Conservation (phyloP, 30 jellyfish, hydroid and myxozoan species). For the Aurelia aurita region DNA sequence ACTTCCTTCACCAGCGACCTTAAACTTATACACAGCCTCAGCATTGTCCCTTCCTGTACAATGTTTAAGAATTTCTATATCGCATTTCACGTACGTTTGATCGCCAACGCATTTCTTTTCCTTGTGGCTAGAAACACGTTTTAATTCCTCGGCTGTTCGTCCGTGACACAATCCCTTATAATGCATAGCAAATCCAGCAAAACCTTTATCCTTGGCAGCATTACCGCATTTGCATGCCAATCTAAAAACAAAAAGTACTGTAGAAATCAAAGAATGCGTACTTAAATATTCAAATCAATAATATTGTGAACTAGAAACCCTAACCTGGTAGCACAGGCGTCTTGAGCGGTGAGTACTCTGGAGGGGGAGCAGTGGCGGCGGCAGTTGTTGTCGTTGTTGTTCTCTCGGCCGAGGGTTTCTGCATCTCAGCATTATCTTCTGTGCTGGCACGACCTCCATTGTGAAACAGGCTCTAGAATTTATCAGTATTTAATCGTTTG, state of each 20-base stretch:
- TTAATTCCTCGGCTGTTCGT: not conserved
- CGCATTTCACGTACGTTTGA: conserved; percentile 1
- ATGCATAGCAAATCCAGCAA: conserved; percentile 42
- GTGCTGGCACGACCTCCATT: no score
- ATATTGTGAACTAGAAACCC: no score
- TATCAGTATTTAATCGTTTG: no score
- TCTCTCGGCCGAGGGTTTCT: no score
- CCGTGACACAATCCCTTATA: conserved; percentile 55
- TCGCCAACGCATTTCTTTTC: conserved; percentile 22
- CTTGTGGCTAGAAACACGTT: not conserved
- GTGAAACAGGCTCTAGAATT: no score
- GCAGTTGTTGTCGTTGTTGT: no score
- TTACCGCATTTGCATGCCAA: conserved; percentile 59
- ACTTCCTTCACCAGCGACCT: not conserved
- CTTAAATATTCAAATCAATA: no score
- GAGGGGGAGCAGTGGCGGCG: no score
- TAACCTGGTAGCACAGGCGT: no score
- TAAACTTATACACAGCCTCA: conserved; percentile 34
- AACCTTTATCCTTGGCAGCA: conserved; percentile 20
- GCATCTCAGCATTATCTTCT: no score
- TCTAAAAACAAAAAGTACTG: not conserved
- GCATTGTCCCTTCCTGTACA: conserved; percentile 42
- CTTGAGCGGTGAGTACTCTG: no score
- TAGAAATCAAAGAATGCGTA: no score
- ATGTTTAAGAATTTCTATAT: not conserved